Conservation (phyloP, 2,888 invertebrate genomes). For the Melanargia galathea region DNA sequence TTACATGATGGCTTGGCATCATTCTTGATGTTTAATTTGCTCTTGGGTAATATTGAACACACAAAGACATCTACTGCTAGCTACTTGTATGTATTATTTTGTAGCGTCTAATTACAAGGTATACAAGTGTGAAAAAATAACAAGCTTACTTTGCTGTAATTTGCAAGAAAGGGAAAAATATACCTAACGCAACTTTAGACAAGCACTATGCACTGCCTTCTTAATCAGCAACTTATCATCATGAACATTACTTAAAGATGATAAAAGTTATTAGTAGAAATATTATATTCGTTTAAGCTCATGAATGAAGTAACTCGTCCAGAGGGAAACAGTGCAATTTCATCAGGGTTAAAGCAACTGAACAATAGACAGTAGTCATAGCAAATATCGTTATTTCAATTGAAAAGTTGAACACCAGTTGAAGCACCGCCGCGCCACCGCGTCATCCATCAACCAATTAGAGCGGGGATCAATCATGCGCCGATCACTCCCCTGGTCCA, state of each 20-base stretch:
- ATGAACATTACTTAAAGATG: not conserved
- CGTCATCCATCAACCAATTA: slow-evolving; percentile 91
- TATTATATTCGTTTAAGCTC: too few species aligned
- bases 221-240: not conserved
- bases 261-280: not conserved
- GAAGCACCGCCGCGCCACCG: slow-evolving; percentile 29
- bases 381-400: slow-evolving; percentile 22
- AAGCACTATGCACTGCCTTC: too few species aligned
- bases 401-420: slow-evolving; percentile 45
- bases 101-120: not conserved
- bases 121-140: not conserved
- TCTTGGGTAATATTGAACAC: slow-evolving; percentile 29
- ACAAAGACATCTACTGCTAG: not conserved
- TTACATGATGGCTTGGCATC: slow-evolving; percentile 57
- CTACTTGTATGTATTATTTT: not conserved
- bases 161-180: not conserved
- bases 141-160: not conserved
- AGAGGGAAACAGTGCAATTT: not conserved
- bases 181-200: too few species aligned
- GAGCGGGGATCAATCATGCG: slow-evolving; percentile 87
- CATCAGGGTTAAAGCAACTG: not conserved
- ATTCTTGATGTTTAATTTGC: slow-evolving; percentile 68
- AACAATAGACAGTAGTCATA: not conserved
- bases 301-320: too few species aligned
- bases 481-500: slow-evolving; percentile 76